A percentile compares a stretch with the other conserved stretches of the same genome.
Conservation (phyloP, 1,140 invertebrate species). For the Brevipalpus yothersi region DNA sequence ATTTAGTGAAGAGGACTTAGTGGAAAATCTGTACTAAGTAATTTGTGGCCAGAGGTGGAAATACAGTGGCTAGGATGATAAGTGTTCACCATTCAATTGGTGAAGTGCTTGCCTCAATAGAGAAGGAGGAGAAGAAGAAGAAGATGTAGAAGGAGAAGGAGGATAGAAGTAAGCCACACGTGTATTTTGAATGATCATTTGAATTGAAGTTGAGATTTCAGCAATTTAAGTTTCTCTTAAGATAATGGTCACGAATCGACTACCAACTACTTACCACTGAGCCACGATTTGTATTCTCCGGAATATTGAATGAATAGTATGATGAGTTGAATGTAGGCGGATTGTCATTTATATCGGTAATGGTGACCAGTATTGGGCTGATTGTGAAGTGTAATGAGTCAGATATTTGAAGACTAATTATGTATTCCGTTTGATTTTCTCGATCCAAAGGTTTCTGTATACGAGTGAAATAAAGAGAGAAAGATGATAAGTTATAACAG, state of each 20-base stretch:
- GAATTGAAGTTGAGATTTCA: not conserved
- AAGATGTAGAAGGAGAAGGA: no score
- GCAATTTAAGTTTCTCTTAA: not conserved
- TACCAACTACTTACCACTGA: conserved; percentile 18
- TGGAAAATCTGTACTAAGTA: no score
- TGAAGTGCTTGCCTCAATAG: no score
- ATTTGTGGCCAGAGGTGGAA: no score
- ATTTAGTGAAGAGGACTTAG: no score
- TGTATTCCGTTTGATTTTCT: conserved; percentile 51
- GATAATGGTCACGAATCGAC: not conserved
- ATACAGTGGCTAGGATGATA: no score
- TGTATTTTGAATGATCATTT: not conserved
- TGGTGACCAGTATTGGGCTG: not conserved
- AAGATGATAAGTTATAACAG: not conserved
- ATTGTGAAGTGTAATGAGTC: conserved; percentile 30
- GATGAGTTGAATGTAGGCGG: conserved; percentile 55
- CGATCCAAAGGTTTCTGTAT: conserved; percentile 46
- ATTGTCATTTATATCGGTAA: conserved; percentile 62
- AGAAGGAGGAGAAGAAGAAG: no score
- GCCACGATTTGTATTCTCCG: conserved; percentile 53
- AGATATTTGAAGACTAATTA: conserved; percentile 50
- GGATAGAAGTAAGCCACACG: not conserved
- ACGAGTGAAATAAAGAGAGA: not conserved
- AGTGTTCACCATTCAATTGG: no score
- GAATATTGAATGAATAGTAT: conserved; percentile 66